Evolutionary conservation across 23 tunicate species (phyloP), one percentile per base, ranked within the genome.

Genomic region (Trididemnum clinides): DNA sequence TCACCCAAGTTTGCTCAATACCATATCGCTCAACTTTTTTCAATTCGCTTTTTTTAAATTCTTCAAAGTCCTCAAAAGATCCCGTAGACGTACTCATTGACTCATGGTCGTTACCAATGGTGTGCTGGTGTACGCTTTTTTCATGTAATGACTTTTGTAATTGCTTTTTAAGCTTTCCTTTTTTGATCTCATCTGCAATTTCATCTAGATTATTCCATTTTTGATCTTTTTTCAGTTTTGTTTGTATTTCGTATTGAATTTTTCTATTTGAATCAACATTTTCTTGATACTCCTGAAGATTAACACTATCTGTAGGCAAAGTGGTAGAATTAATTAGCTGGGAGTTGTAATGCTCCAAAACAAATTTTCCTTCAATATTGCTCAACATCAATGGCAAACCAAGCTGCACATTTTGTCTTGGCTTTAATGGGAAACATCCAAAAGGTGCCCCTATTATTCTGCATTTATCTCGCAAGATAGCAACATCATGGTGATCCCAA

Each of bases 381-480:
- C 74, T 82, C 35, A 92, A 39, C 50, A 74, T 76, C 18, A 92
- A 20, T 2, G 97, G 97, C 3, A 92, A 20, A 21, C 88, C 32
- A 5, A 82, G 49, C 39, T 87, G 91, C 23, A 54, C 65, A 57
- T 63, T 77, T 70, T 92, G 97, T 28, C 91, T 49, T 82, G 97
- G 91, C 77, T 92, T 92, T 28, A 50, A 33, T 39, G 91, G 84
- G 51, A 78, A 87, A 58, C 97, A 88, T 1, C 97, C 97, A 51
- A 87, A 39, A 36, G 57, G 30, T 23, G 59, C 32, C 25, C 97
- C 97, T 35, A 92, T 72, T 28, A 92, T 83, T 30, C 82, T 62
- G 58, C 63, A 77, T 7, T 77, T 64, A 36, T 77, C 28, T 23
- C 91, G 84, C 6, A 92, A 21, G 1, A 30, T 7, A 15, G 65